Conservation (phyloP, 2,888 invertebrate genomes). For the Dasypolia templi region DNA sequence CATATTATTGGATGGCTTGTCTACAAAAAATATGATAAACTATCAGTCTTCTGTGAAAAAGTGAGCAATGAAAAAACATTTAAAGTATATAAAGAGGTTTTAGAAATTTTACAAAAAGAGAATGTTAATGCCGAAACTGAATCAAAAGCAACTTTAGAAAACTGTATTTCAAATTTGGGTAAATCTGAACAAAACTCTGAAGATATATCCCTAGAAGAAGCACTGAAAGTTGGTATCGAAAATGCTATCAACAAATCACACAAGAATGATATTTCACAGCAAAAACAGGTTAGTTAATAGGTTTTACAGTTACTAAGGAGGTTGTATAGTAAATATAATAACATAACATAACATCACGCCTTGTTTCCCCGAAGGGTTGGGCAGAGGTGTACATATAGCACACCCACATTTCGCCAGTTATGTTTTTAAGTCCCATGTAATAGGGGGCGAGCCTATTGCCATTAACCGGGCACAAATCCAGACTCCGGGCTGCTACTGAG, state of each 20-base stretch:
- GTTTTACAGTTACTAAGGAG: background rate
- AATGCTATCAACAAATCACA: constrained; percentile 89
- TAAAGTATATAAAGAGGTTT: constrained; percentile 79
- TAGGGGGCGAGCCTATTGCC: no score
- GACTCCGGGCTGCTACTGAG: no score
- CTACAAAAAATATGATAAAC: constrained; percentile 92
- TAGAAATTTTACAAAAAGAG: constrained; percentile 76
- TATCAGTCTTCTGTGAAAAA: constrained; percentile 72
- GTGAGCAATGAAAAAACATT: constrained; percentile 71
- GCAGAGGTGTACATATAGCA: no score
- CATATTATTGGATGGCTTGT: constrained; percentile 92
- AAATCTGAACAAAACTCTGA: constrained; percentile 59
- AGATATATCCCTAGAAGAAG: constrained; percentile 80
- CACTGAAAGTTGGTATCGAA: constrained; percentile 88
- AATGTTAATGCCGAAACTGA: constrained; percentile 67
- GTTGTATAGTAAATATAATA: background rate
- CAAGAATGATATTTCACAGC: constrained; percentile 90
- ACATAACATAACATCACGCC: no score
- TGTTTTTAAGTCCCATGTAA: no score
- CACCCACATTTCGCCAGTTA: no score
- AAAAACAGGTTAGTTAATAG: constrained; percentile 85
- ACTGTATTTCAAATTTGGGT: constrained; percentile 73
- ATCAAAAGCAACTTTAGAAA: constrained; percentile 70
- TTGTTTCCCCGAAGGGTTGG: no score
- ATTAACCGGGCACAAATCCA: no score